Base-by-base conservation (phyloP, 2,888 invertebrate genomes). In the Scaptomyza polygonia region DNA sequence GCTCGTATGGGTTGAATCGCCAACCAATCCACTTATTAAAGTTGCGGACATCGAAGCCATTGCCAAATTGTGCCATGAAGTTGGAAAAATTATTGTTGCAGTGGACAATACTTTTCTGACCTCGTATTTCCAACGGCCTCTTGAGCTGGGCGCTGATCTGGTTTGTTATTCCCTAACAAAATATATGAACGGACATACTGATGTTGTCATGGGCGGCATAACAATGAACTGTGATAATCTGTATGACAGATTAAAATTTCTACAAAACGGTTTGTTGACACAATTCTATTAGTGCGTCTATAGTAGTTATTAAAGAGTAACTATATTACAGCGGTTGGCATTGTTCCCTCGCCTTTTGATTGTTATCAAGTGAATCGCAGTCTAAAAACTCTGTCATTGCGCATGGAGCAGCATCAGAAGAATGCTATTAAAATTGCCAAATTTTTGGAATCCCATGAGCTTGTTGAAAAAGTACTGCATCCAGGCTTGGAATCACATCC, bases 181-280 rank as follows among this genome's bases (percentile, higher is more conserved):
- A 92, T 99, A 99, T 90, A 97, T 99, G 95, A 99, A 99, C 92
- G 99, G 99, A 0, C 99, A 99, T 92, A 95, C 97, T 0, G 99
- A 99, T 92, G 96, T 98, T 18, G 95, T 99, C 6, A 99, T 99
- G 99, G 99, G 99, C 2, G 96, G 97, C 14, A 94, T 95, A 7
- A 93, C 96, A 34, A 94, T 96, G 3, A 97, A 95, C 79, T 93
- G 95, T 79, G 94, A 96, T 42, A 94, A 94, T 44, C 85, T 98
- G 3, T 95, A 94, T 68, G 92, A 95, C 11, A 94, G 93, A 88
- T 92, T 99, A 34, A 93, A 95, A 77, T 99, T 96, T 92, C 92
- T 97, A 67, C 98, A 98, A 93, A 97, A 97, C 90, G 95, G 97
- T 97, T 39, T 29, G 49, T 53, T n/a, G 0, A 43, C 5, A 12